phyloP scores from a whole-genome alignment of 2,888 invertebrate genomes.

The Philopedon plagiatum region DNA sequence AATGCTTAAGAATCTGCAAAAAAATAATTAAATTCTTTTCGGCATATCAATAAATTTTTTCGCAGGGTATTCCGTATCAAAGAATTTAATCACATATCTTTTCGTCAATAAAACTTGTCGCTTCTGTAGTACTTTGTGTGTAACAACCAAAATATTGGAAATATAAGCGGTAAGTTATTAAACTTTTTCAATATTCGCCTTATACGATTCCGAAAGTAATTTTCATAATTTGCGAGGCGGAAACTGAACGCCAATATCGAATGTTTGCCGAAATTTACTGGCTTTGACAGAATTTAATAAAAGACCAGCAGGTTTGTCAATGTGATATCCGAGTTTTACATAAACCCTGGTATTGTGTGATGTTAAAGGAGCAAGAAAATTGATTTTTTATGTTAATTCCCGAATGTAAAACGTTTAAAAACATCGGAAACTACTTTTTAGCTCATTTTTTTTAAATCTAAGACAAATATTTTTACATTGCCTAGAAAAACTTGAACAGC shows the following conservation, averaged over 20 bases:
- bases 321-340: slow-evolving; percentile 41
- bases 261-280: slow-evolving; percentile 43
- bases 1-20: too few relatives aligned
- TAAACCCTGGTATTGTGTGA: slow-evolving; percentile 31
- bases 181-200: slow-evolving; percentile 47
- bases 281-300: slow-evolving; percentile 48
- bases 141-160: slow-evolving; percentile 41
- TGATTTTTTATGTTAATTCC: slow-evolving; percentile 35
- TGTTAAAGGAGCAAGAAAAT: slow-evolving; percentile 32
- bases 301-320: slow-evolving; percentile 40
- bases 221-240: slow-evolving; percentile 41
- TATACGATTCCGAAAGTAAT: slow-evolving; percentile 33
- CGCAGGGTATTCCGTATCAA: background rate
- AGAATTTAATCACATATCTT: slow-evolving; percentile 20
- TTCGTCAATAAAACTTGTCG: slow-evolving; percentile 26
- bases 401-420: slow-evolving; percentile 3
- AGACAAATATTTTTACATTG: too few relatives aligned
- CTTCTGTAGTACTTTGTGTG: slow-evolving; percentile 26
- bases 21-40: background rate
- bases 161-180: slow-evolving; percentile 39
- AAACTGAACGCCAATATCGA: slow-evolving; percentile 36
- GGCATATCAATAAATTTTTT: background rate
- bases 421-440: background rate
- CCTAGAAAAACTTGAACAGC: too few relatives aligned
- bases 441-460: background rate